Percentiles rank a stretch among this genome's conserved stretches.
These are phyloP conservation scores for Phycodurus eques DNA, from an alignment of 2,113 vertebrate genomes.

Conservation along the genomic window DNA sequence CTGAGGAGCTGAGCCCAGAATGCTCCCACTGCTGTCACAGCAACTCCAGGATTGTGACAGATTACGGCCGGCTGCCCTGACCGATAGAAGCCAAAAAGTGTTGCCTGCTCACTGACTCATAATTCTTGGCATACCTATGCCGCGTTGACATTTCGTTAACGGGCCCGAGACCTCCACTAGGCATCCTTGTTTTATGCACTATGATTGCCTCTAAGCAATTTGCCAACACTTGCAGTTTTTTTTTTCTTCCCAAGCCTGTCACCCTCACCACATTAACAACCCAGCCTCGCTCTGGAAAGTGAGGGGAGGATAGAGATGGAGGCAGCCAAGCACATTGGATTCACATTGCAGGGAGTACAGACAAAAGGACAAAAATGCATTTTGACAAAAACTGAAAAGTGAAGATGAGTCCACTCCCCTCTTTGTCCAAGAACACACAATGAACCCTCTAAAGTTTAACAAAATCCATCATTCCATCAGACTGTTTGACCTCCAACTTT, in stretches of 20 bases:
- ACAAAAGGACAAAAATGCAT: conserved; percentile 16
- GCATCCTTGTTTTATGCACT: conserved; percentile 63
- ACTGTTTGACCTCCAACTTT: neutral
- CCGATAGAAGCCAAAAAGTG: conserved; percentile 68
- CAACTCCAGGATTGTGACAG: conserved; percentile 75
- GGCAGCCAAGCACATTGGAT: conserved; percentile 46
- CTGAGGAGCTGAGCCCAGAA: conserved; percentile 58
- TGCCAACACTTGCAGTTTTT: conserved; percentile 74
- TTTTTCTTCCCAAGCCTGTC: conserved; percentile 3
- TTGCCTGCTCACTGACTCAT: conserved; percentile 75
- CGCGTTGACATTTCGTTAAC: conserved; percentile 78
- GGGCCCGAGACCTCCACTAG: conserved; percentile 70
- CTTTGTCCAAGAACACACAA: neutral
- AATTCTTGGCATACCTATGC: conserved; percentile 76
- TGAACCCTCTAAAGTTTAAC: conserved; percentile 5
- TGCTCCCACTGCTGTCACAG: conserved; percentile 73
- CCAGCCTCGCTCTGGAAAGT: conserved; percentile 26
- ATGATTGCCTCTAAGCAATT: conserved; percentile 81
- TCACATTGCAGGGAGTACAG: conserved; percentile 27
- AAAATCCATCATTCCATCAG: neutral
- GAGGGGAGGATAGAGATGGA: conserved; percentile 36
- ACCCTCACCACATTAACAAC: neutral
- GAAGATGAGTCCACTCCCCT: conserved; percentile 22
- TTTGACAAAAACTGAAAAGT: conserved; percentile 20
- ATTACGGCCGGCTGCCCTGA: conserved; percentile 69